These are phyloP conservation scores for Syrrhaptes paradoxus DNA, from an alignment of 2,113 vertebrate species.

Conservation along the genomic window DNA sequence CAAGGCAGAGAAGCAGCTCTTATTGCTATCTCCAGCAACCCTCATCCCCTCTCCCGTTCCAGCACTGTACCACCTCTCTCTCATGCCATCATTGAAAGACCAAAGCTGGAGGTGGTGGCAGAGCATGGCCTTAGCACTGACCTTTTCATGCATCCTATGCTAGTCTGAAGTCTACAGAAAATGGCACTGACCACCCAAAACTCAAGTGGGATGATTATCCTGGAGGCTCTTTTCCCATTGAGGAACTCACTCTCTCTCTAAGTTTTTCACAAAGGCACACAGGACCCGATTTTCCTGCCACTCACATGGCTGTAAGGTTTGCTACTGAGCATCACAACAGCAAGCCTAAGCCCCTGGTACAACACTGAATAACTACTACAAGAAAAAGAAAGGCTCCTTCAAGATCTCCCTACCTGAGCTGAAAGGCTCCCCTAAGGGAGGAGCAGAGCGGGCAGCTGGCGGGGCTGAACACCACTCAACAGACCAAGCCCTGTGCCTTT, in stretches of 20 bases:
- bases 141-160: background rate
- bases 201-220: background rate
- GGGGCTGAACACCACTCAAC: background rate
- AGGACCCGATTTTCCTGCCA: background rate
- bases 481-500: background rate
- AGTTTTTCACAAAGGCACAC: background rate
- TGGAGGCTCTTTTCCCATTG: background rate
- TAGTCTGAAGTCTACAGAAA: background rate
- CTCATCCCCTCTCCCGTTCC: background rate
- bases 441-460: background rate
- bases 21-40: background rate
- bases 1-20: background rate
- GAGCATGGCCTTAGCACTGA: background rate
- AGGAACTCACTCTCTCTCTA: background rate
- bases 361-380: background rate
- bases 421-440: background rate
- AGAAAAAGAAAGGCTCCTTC: background rate
- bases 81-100: rapidly evolving
- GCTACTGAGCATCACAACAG: background rate
- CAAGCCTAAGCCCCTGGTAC: background rate
- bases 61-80: background rate
- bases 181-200: background rate
- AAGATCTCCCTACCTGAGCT: background rate
- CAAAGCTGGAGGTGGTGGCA: background rate
- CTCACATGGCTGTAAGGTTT: background rate